Percentiles rank a stretch among this genome's conserved stretches.
Conservation (phyloP, 53 echinoderm and acorn worm genomes). For the Zoroaster sp. region DNA sequence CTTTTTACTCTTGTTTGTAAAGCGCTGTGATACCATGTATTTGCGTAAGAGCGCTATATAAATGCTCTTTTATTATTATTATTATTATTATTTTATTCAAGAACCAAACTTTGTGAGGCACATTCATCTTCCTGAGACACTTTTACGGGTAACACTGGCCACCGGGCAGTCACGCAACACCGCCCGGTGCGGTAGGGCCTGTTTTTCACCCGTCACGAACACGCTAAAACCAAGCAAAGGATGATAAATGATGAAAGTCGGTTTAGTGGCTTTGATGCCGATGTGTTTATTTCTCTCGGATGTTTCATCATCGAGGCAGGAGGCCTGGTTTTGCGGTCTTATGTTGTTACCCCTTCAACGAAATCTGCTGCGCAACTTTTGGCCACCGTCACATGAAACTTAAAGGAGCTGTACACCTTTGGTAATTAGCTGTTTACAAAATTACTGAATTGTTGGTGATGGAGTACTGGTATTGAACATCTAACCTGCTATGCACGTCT, state of each 20-base stretch:
- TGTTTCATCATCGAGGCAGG: conserved; percentile 7
- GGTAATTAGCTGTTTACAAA: too few species aligned
- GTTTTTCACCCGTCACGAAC: conserved; percentile 46
- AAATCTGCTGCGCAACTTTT: neutral
- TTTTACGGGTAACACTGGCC: neutral
- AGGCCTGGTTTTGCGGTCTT: neutral
- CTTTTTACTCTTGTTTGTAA: too few species aligned
- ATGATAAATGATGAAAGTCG: conserved; percentile 43
- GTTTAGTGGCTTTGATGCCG: neutral
- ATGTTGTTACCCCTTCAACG: neutral
- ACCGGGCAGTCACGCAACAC: conserved; percentile 19
- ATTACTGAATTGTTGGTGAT: too few species aligned
- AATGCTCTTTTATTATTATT: too few species aligned
- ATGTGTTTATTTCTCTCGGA: neutral
- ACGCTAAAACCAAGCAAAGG: neutral
- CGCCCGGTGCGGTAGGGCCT: neutral
- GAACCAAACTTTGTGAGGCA: neutral
- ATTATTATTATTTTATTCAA: too few species aligned
- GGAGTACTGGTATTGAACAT: too few species aligned
- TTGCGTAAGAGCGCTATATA: too few species aligned
- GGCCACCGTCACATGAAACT: neutral
- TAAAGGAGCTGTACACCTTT: too few species aligned
- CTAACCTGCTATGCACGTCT: too few species aligned
- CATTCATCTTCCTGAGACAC: neutral
- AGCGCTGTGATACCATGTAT: too few species aligned